Conservation (phyloP, 2,113 vertebrate species). For the Takifugu flavidus region DNA sequence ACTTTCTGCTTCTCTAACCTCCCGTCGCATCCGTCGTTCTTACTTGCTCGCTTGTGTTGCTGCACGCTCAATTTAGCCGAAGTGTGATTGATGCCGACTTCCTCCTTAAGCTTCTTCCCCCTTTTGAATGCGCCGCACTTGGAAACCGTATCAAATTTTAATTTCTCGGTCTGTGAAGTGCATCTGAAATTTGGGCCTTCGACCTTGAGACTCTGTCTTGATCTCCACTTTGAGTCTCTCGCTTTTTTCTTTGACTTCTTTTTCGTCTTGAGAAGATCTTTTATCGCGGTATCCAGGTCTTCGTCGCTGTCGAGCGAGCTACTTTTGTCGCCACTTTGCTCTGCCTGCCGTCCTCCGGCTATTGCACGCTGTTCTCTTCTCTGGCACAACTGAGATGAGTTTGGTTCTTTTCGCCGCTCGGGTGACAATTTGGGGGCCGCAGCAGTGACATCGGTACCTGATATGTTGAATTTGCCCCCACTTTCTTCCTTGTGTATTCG, state of each 20-base stretch:
- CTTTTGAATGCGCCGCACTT: slow-evolving; percentile 65
- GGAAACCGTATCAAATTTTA: slow-evolving; percentile 29
- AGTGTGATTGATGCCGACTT: slow-evolving; percentile 37
- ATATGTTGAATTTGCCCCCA: slow-evolving; percentile 1
- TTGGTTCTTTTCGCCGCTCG: slow-evolving; percentile 33
- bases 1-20: slow-evolving; percentile 35
- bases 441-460: slow-evolving; percentile 6
- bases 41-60: slow-evolving; percentile 23
- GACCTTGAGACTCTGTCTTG: slow-evolving; percentile 73
- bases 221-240: slow-evolving; percentile 74
- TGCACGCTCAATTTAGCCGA: slow-evolving; percentile 18
- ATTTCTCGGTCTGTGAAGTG: slow-evolving; percentile 37
- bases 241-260: slow-evolving; percentile 82
- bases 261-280: slow-evolving; percentile 89
- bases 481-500: slow-evolving; percentile 69
- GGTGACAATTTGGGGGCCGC: slow-evolving; percentile 31
- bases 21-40: slow-evolving; percentile 4
- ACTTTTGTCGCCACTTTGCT: slow-evolving; percentile 84
- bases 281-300: slow-evolving; percentile 90
- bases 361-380: slow-evolving; percentile 14
- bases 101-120: slow-evolving; percentile 30
- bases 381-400: slow-evolving; percentile 5
- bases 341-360: slow-evolving; percentile 22
- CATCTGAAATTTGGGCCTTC: slow-evolving; percentile 49
- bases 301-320: slow-evolving; percentile 96